Base-by-base conservation (phyloP, 2,113 vertebrate species). In the Malurus elegans region DNA sequence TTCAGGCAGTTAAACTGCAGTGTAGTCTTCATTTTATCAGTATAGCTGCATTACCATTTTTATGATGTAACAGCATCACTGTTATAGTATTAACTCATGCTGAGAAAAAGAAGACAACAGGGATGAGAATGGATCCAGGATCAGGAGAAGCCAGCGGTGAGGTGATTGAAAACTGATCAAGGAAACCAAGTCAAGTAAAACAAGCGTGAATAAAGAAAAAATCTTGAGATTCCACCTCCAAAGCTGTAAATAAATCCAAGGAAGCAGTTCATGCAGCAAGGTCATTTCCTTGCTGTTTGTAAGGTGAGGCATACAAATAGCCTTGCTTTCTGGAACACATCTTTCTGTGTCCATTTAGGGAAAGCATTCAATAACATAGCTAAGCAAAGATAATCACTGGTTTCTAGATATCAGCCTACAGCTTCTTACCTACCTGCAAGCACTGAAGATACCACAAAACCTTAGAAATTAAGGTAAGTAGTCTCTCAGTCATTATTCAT, bases 401-500 rank as follows among this genome's bases (percentile, higher is more conserved):
- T 85, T 91, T 79, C 51, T 80, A 56, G 44, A 64, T 12, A 38
- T 26, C 5, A 3, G 15, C 51, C 64, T 90, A 71, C 79, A 83
- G 23, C 10, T 44, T 48, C 38, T 60, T 53, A 48, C 31, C 36
- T 60, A 23, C 28, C 36, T 84, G 48, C 53, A 61, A 79, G 42
- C 7, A 21, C 40, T 87, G 86, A 88, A 84, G 64, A 42, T 73
- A 38, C 7, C 38, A 40, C 40, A 29, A 93, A 80, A 26, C 31
- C 14, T 64, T 5, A 48, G 42, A 84, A 93, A 86, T 79, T 4
- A 82, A 71, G 32, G 72, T 92, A 92, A 67, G 70, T 91, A 47
- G 14, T 58, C 38, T 75, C 20, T 21, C 40, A 50, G 62, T 56
- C 54, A 94, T 93, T 92, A 94, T 91, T 95, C 86, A 92, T 90